A percentile compares a stretch with the other conserved stretches of the same genome.
These are phyloP conservation scores for Diarsia dahlii DNA, from an alignment of 2,888 invertebrate species.

Conservation along the genomic window DNA sequence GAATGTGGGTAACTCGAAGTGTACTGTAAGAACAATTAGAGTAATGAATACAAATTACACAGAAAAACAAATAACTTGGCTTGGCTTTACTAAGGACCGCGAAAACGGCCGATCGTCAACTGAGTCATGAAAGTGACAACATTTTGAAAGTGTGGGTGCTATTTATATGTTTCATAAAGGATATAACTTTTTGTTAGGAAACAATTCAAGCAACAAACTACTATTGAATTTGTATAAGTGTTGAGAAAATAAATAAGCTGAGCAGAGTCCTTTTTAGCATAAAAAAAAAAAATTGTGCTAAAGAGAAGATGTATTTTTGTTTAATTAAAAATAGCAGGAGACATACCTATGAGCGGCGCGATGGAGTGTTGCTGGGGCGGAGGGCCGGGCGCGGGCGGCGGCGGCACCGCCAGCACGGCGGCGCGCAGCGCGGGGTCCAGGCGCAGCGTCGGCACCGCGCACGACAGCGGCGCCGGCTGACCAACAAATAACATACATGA, in stretches of 20 bases:
- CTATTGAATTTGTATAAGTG: no score
- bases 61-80: background rate
- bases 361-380: background rate
- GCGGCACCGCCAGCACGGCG: slow-evolving; percentile 85
- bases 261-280: no score
- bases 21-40: slow-evolving; percentile 79
- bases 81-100: background rate
- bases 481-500: no score
- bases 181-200: no score
- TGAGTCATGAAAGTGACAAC: background rate
- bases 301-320: no score
- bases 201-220: no score
- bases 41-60: background rate
- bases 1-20: slow-evolving; percentile 94
- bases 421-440: slow-evolving; percentile 92
- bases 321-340: no score
- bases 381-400: slow-evolving; percentile 61
- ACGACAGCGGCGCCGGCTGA: no score
- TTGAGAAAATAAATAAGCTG: no score
- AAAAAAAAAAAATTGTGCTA: no score
- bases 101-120: background rate
- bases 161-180: background rate
- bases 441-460: slow-evolving; percentile 87
- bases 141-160: background rate
- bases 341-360: slow-evolving; percentile 61